Percentiles rank a stretch among this genome's conserved stretches.
Conservation (phyloP, 2,888 invertebrate genomes). For the Rotaria magnacalcarata region DNA sequence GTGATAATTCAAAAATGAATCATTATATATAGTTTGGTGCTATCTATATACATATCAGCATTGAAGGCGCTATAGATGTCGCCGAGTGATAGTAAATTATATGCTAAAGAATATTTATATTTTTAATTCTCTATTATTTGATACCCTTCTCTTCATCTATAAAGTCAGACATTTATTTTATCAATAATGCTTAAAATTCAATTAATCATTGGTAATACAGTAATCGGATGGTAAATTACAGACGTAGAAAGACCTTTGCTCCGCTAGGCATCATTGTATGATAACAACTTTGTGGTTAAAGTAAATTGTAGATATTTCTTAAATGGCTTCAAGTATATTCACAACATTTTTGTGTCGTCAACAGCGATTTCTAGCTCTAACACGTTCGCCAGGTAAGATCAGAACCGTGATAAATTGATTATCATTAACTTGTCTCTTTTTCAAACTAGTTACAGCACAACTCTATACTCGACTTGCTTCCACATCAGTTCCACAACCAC, state of each 20-base stretch:
- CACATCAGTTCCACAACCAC: neutral
- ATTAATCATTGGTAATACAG: neutral
- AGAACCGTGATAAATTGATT: neutral
- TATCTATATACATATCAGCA: too few relatives aligned
- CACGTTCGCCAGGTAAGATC: neutral
- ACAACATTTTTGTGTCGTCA: neutral
- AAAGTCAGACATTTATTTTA: neutral
- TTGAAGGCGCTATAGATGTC: neutral
- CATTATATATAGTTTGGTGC: too few relatives aligned
- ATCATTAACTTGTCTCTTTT: neutral
- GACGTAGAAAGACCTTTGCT: neutral
- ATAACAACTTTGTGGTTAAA: neutral
- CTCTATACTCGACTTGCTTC: neutral
- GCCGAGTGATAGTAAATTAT: neutral
- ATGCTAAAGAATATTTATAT: neutral
- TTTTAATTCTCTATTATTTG: too few relatives aligned
- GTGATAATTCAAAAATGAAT: too few relatives aligned
- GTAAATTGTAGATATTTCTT: neutral
- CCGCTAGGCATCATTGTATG: neutral
- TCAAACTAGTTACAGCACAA: neutral
- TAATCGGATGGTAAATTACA: neutral
- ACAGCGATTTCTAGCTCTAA: neutral
- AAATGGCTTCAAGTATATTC: constrained; percentile 11
- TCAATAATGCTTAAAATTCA: neutral
- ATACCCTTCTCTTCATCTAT: neutral